Conservation (phyloP, 2,797 vertebrate species). For the Gymnocypris eckloni region DNA sequence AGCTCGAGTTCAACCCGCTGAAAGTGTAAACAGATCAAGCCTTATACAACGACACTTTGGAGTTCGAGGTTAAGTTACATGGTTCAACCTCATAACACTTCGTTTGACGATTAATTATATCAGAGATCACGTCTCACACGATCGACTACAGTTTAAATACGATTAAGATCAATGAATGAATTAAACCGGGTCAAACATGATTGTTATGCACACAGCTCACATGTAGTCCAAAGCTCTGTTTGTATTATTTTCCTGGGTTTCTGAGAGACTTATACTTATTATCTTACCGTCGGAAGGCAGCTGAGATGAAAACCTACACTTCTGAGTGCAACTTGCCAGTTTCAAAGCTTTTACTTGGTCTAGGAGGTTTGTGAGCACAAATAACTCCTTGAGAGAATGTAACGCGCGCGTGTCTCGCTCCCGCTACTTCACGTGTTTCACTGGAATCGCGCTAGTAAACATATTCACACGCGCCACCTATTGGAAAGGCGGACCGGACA, state of each 20-base stretch:
- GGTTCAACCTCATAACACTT: background rate
- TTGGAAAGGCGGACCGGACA: background rate
- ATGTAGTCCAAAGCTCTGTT: background rate
- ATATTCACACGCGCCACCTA: background rate
- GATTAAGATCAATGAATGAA: background rate
- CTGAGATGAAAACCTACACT: background rate
- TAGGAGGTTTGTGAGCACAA: constrained; percentile 22
- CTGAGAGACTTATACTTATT: background rate
- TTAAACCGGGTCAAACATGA: background rate
- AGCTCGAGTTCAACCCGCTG: constrained; percentile 23
- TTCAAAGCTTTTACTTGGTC: background rate
- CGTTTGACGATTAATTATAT: background rate
- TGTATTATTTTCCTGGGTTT: background rate
- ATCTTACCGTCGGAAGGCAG: constrained; percentile 18
- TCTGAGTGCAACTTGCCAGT: background rate
- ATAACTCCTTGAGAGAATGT: background rate
- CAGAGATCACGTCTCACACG: background rate
- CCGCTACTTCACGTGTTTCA: constrained; percentile 3
- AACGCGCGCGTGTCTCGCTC: constrained; percentile 19
- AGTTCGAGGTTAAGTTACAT: background rate
- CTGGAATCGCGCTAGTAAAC: background rate
- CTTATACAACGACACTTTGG: background rate
- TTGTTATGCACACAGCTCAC: background rate
- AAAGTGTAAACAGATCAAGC: constrained; percentile 36
- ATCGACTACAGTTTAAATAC: background rate